Percentiles rank a stretch among this genome's conserved stretches.
Evolutionary conservation across 1,140 invertebrate species (phyloP).

Genomic region (Ganaspis sp.): DNA sequence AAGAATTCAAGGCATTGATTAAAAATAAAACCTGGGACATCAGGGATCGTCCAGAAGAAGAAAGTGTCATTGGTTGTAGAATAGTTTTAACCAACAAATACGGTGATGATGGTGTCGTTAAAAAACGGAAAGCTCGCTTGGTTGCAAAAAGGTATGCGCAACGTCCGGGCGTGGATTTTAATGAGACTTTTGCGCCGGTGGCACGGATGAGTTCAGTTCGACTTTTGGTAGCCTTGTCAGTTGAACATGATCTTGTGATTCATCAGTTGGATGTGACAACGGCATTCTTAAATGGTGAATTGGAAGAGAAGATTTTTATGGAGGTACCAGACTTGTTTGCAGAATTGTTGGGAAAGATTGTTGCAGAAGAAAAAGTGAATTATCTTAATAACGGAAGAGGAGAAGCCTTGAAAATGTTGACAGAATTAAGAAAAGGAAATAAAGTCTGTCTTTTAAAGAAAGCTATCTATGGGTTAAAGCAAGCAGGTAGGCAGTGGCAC

Average conservation of each 20-base stretch:
- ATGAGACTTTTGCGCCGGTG: conserved; percentile 16
- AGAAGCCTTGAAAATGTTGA: neutral
- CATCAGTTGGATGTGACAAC: conserved; percentile 1
- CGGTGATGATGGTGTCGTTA: neutral
- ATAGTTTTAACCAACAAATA: conserved; percentile 11
- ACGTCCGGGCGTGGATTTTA: neutral
- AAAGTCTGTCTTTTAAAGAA: conserved; percentile 11
- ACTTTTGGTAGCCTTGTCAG: conserved; percentile 2
- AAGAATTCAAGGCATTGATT: conserved; percentile 9
- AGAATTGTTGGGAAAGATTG: neutral
- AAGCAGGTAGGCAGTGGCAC: conserved; percentile 40
- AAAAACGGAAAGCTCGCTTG: conserved; percentile 4
- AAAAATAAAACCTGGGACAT: conserved; percentile 28
- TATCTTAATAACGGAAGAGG: neutral
- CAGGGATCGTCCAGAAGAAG: neutral
- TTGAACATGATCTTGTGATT: neutral
- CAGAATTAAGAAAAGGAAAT: neutral
- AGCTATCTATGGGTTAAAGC: conserved; percentile 41
- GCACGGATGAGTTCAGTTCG: conserved; percentile 32
- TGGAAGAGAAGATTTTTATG: conserved; percentile 39
- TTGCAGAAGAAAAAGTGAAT: neutral
- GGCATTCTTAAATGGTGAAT: neutral
- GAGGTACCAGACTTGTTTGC: neutral
- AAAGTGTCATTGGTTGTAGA: conserved; percentile 23
- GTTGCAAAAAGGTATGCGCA: neutral